phyloP scores from a whole-genome alignment of 2,113 vertebrate species.

The Caloenas nicobarica region DNA sequence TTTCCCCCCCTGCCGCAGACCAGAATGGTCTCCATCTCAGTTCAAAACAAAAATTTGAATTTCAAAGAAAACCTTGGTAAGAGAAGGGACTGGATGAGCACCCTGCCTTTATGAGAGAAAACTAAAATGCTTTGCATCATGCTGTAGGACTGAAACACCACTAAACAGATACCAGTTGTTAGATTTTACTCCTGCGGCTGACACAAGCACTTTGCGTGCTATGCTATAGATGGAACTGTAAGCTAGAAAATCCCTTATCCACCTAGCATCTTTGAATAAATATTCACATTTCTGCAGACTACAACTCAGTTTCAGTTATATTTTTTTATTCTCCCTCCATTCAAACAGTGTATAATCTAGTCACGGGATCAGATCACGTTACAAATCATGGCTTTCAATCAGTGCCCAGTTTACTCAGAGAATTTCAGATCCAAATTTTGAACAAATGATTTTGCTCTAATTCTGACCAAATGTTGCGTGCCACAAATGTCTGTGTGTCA shows the following conservation, averaged over 20 bases:
- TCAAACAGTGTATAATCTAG: neutral
- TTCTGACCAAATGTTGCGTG: neutral
- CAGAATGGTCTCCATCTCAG: neutral
- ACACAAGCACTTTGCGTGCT: neutral
- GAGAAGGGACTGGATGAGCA: neutral
- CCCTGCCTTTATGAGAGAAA: neutral
- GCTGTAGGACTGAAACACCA: rapidly evolving
- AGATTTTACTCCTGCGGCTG: neutral
- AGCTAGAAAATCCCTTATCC: neutral
- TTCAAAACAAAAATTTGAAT: neutral
- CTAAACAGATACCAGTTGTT: rapidly evolving
- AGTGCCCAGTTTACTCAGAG: neutral
- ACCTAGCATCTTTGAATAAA: neutral
- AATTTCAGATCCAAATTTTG: neutral
- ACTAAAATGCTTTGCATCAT: neutral
- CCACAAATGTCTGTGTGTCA: neutral
- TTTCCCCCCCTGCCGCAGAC: rapidly evolving
- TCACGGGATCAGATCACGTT: neutral
- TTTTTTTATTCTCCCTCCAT: neutral
- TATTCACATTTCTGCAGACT: neutral
- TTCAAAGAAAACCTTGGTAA: neutral
- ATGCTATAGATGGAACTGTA: neutral
- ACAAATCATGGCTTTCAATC: neutral
- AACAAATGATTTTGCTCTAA: neutral
- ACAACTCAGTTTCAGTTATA: neutral